phyloP scores from a whole-genome alignment of 2,797 vertebrate species.

The Clarias platycephalus region DNA sequence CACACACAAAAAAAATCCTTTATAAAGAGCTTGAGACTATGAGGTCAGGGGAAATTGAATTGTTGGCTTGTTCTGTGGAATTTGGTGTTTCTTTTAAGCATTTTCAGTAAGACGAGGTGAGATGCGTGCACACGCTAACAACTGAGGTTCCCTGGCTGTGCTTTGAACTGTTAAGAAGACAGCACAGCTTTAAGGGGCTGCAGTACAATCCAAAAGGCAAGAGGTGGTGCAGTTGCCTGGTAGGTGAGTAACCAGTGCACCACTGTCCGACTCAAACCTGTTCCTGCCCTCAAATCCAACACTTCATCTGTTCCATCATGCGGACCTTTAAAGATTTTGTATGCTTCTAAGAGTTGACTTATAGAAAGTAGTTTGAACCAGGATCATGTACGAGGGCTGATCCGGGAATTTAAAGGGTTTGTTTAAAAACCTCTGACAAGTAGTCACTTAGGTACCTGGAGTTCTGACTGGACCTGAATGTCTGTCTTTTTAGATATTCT shows the following conservation, averaged over 20 bases:
- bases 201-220: conserved; percentile 55
- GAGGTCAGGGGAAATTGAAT: conserved; percentile 35
- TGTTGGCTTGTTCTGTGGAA: conserved; percentile 62
- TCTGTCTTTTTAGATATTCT: not conserved
- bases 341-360: not conserved
- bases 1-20: not conserved
- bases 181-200: conserved; percentile 56
- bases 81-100: conserved; percentile 59
- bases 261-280: conserved; percentile 54
- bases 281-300: conserved; percentile 42
- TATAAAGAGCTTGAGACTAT: conserved; percentile 15
- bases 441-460: not conserved
- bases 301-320: conserved; percentile 27
- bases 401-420: not conserved
- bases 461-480: not conserved
- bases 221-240: conserved; percentile 57
- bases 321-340: conserved; percentile 3
- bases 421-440: not conserved
- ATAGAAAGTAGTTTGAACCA: not conserved
- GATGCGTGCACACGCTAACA: conserved; percentile 43
- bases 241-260: conserved; percentile 64
- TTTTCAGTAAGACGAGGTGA: conserved; percentile 57
- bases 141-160: conserved; percentile 60
- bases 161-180: conserved; percentile 59
- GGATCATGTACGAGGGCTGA: not conserved